Percentiles rank a stretch among this genome's conserved stretches.
Evolutionary conservation across 2,797 vertebrate genomes (phyloP).

Genomic region (Halcyon smyrnensis): DNA sequence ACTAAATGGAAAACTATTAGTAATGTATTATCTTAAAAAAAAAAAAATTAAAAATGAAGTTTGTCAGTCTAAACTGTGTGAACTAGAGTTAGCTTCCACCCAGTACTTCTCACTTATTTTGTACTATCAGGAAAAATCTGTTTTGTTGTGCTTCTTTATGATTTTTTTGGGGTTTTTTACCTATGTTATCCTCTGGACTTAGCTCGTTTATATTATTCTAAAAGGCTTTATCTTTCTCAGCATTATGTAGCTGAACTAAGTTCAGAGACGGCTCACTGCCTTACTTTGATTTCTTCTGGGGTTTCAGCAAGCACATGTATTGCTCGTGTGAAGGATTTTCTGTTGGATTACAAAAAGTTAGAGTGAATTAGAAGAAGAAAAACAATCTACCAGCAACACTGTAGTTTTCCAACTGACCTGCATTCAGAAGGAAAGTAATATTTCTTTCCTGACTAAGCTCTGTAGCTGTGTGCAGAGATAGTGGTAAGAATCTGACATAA

Average conservation of each 20-base stretch:
- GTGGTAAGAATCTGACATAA: not conserved
- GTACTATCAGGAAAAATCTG: not conserved
- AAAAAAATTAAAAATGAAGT: not conserved
- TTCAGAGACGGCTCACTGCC: not conserved
- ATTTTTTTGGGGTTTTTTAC: not conserved
- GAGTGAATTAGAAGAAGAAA: not conserved
- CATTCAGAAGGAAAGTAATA: not conserved
- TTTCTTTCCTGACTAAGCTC: not conserved
- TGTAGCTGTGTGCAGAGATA: not conserved
- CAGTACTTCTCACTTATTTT: not conserved
- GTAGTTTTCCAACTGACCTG: not conserved
- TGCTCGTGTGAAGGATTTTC: not conserved
- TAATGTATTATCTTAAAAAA: not conserved
- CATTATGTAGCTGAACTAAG: not conserved
- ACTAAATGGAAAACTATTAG: not conserved
- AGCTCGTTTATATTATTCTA: not conserved
- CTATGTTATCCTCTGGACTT: not conserved
- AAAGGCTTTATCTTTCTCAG: not conserved
- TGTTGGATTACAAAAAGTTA: not conserved
- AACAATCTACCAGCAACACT: not conserved
- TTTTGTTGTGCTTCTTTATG: not conserved
- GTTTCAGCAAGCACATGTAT: not conserved
- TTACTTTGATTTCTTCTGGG: constrained; percentile 19
- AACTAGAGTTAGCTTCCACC: not conserved
- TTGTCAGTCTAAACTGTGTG: not conserved